Evolutionary conservation across 1,140 invertebrate genomes (phyloP).

Genomic region (Trachymyrmex cornetzi): DNA sequence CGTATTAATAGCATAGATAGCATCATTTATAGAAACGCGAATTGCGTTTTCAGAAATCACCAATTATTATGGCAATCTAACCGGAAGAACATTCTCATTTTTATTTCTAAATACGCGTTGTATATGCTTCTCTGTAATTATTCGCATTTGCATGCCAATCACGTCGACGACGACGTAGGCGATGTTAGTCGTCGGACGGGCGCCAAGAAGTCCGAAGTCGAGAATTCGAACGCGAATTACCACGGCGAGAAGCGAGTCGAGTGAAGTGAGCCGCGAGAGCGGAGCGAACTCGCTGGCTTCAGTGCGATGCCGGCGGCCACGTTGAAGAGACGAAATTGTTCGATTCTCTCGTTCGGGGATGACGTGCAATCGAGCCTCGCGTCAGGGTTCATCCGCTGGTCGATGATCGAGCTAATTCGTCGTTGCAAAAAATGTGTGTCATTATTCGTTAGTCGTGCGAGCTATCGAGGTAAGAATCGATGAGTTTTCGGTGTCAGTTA

Average conservation of each 20-base stretch:
- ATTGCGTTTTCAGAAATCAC: too few relatives aligned
- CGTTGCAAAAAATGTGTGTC: not conserved
- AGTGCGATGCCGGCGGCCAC: slow-evolving; percentile 37
- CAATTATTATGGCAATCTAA: not conserved
- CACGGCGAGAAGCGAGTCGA: not conserved
- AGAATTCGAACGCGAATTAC: slow-evolving; percentile 2
- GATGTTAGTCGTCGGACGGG: slow-evolving; percentile 24
- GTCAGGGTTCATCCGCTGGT: not conserved
- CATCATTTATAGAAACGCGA: too few relatives aligned
- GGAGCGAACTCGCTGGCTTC: slow-evolving; percentile 16
- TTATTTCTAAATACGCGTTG: not conserved
- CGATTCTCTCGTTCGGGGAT: not conserved
- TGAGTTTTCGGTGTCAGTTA: slow-evolving; percentile 9
- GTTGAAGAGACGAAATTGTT: slow-evolving; percentile 21
- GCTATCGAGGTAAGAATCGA: not conserved
- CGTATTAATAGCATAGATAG: too few relatives aligned
- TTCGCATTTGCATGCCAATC: slow-evolving; percentile 2
- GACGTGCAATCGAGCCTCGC: not conserved
- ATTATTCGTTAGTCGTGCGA: not conserved
- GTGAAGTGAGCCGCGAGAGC: slow-evolving; percentile 6
- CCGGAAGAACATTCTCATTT: not conserved
- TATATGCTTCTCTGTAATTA: not conserved
- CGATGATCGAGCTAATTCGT: not conserved
- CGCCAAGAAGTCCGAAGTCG: slow-evolving; percentile 24
- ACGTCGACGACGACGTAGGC: slow-evolving; percentile 39